Percentiles rank a stretch among this genome's conserved stretches.
phyloP scores from a whole-genome alignment of 2,888 invertebrate species.

The Cryptus viduatorius region DNA sequence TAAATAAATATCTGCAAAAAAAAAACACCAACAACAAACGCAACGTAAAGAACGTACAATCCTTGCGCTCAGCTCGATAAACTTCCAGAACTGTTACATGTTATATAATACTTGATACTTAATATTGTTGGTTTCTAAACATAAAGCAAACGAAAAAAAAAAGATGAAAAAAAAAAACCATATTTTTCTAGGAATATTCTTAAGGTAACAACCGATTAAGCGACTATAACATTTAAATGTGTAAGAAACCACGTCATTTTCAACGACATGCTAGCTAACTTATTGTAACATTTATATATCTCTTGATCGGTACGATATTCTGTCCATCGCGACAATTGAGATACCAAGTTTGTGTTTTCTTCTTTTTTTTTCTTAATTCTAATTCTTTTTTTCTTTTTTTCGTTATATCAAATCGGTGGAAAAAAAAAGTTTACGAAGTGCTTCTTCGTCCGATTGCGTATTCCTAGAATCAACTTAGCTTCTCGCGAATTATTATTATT shows the following conservation, averaged over 20 bases:
- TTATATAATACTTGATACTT: slow-evolving; percentile 70
- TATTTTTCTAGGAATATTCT: slow-evolving; percentile 74
- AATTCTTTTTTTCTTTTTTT: slow-evolving; percentile 30
- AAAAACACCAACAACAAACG: slow-evolving; percentile 55
- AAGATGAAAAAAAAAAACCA: slow-evolving; percentile 57
- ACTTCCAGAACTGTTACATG: slow-evolving; percentile 73
- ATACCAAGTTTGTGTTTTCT: slow-evolving; percentile 28
- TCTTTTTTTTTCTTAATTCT: slow-evolving; percentile 7
- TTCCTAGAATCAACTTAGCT: slow-evolving; percentile 50
- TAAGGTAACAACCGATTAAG: slow-evolving; percentile 68
- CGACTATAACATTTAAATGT: slow-evolving; percentile 63
- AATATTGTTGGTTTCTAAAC: slow-evolving; percentile 72
- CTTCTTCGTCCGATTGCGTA: slow-evolving; percentile 27
- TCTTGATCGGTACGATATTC: slow-evolving; percentile 52
- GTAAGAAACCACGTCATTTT: slow-evolving; percentile 64
- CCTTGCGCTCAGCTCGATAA: slow-evolving; percentile 67
- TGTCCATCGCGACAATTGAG: slow-evolving; percentile 31
- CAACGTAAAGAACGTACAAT: slow-evolving; percentile 70
- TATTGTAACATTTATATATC: slow-evolving; percentile 60
- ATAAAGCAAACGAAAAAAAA: slow-evolving; percentile 43
- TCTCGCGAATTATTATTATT: slow-evolving; percentile 57
- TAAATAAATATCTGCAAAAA: slow-evolving; percentile 24
- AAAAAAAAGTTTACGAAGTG: slow-evolving; percentile 29
- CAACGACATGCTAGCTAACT: slow-evolving; percentile 66
- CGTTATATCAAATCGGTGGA: slow-evolving; percentile 37